Evolutionary conservation across 1,140 invertebrate species (phyloP).

Genomic region (Lamellibrachia luymesi): DNA sequence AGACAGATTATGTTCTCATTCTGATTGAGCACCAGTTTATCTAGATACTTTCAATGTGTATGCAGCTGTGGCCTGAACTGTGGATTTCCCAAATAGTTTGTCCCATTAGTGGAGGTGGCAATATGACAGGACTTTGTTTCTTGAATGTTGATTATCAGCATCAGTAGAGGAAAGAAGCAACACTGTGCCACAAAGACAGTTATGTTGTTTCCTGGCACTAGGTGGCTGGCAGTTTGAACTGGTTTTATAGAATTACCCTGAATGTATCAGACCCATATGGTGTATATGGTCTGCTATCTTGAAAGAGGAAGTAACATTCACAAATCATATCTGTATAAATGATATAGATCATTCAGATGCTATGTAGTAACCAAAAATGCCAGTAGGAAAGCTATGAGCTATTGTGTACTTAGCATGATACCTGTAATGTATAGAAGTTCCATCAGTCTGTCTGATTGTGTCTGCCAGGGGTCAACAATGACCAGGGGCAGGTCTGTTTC

Average conservation of each 20-base stretch:
- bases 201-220: neutral
- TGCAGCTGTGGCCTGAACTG: neutral
- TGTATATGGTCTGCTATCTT: neutral
- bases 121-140: neutral
- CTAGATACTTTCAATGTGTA: neutral
- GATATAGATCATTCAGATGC: neutral
- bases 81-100: neutral
- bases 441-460: neutral
- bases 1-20: neutral
- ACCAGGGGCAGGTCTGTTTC: too few species aligned
- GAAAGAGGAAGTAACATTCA: neutral
- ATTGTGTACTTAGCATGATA: neutral
- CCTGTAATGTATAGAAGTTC: neutral
- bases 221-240: too few species aligned
- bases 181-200: neutral
- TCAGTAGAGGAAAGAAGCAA: neutral
- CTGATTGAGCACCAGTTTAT: neutral
- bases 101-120: neutral
- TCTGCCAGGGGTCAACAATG: neutral
- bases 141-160: neutral
- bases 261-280: too few species aligned
- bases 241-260: too few species aligned
- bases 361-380: too few species aligned
- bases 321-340: neutral
- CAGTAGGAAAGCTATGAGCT: too few species aligned